Evolutionary conservation across 2,888 invertebrate species (phyloP).

Genomic region (Drosophila colorata): DNA sequence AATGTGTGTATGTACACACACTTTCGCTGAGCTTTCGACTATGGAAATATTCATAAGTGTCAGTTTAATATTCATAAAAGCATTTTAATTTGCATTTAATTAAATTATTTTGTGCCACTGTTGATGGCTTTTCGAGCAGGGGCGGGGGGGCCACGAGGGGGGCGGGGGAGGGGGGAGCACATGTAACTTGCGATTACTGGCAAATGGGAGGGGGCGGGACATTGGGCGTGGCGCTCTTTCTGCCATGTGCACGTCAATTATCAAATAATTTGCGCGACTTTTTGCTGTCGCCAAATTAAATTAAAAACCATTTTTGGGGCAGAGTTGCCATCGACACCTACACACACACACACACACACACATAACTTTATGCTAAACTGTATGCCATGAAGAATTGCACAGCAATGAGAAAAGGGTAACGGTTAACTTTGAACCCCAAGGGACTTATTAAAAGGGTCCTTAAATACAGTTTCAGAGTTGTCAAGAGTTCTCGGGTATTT

Average conservation of each 20-base stretch:
- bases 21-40: not conserved
- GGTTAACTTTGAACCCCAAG: slow-evolving; percentile 11
- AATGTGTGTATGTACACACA: not conserved
- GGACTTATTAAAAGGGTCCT: slow-evolving; percentile 5
- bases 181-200: slow-evolving; percentile 24
- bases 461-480: slow-evolving; percentile 3
- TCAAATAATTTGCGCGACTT: slow-evolving; percentile 57
- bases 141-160: not conserved
- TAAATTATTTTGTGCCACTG: slow-evolving; percentile 64
- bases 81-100: slow-evolving; percentile 82
- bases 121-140: not conserved
- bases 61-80: slow-evolving; percentile 77
- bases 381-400: not conserved
- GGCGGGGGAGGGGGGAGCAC: slow-evolving; percentile 4
- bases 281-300: slow-evolving; percentile 53
- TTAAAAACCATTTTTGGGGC: slow-evolving; percentile 39
- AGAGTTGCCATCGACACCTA: slow-evolving; percentile 5
- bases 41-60: slow-evolving; percentile 39
- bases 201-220: not conserved
- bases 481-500: slow-evolving; percentile 1
- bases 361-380: too few species aligned
- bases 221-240: slow-evolving; percentile 20
- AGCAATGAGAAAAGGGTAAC: not conserved
- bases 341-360: not conserved
- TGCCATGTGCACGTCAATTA: slow-evolving; percentile 51